A percentile compares a stretch with the other conserved stretches of the same genome.
These are phyloP conservation scores for Strigops habroptila DNA, from an alignment of 2,113 vertebrate genomes.

Conservation along the genomic window DNA sequence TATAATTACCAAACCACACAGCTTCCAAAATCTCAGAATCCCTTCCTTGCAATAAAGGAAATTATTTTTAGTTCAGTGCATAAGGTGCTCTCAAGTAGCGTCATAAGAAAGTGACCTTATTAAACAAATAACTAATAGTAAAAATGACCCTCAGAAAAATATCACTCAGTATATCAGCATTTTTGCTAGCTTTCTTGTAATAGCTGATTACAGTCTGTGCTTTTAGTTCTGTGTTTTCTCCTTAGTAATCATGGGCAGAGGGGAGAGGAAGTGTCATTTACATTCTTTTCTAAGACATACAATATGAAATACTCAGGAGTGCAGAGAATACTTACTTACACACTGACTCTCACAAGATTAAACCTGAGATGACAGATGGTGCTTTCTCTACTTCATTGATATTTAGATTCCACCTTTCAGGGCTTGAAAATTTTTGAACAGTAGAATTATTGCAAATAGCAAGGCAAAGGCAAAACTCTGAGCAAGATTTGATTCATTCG, in stretches of 20 bases:
- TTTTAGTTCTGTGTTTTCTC: not conserved
- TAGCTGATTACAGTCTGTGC: not conserved
- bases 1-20: slow-evolving; percentile 41
- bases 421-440: not conserved
- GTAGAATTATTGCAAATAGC: not conserved
- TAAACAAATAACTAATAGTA: not conserved
- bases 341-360: not conserved
- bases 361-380: not conserved
- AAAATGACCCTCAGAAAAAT: not conserved
- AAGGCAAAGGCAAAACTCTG: not conserved
- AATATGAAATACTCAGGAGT: not conserved
- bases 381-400: not conserved
- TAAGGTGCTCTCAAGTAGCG: not conserved
- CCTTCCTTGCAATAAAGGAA: not conserved
- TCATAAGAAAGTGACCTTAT: not conserved
- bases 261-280: not conserved
- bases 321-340: not conserved
- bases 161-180: not conserved
- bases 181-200: not conserved
- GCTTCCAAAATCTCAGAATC: slow-evolving; percentile 25
- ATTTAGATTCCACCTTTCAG: not conserved
- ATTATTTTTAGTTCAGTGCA: slow-evolving; percentile 3
- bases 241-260: not conserved
- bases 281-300: not conserved
- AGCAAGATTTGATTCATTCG: not conserved